phyloP scores from a whole-genome alignment of 2,888 invertebrate genomes.

The Balanococcus diminutus region DNA sequence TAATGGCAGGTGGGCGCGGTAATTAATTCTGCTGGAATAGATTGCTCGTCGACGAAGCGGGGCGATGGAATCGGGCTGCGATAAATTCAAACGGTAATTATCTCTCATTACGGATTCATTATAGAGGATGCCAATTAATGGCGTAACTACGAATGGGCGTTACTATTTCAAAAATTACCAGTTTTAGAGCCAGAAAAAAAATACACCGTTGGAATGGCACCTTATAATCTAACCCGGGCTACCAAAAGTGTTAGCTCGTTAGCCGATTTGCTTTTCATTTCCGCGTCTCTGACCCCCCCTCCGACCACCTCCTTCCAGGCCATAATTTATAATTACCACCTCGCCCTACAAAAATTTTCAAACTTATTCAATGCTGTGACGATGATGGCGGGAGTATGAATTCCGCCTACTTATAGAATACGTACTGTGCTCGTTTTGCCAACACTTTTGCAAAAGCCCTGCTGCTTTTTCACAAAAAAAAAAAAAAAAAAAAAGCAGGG shows the following conservation, averaged over 20 bases:
- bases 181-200: slow-evolving; percentile 33
- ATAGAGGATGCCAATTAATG: slow-evolving; percentile 35
- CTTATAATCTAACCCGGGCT: not conserved
- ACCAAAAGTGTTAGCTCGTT: not conserved
- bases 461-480: no score
- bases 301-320: not conserved
- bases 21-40: not conserved
- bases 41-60: not conserved
- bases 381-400: no score
- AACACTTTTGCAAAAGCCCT: not conserved
- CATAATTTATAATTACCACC: not conserved
- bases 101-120: slow-evolving; percentile 45
- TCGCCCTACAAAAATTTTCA: not conserved
- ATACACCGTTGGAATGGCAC: not conserved
- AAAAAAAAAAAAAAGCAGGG: no score
- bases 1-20: not conserved
- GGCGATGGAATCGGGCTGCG: not conserved
- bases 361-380: not conserved
- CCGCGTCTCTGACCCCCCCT: not conserved
- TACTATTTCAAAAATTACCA: slow-evolving; percentile 30
- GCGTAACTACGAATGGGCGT: slow-evolving; percentile 39
- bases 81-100: slow-evolving; percentile 25
- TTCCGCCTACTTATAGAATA: no score
- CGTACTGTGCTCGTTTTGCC: not conserved
- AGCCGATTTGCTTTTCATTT: not conserved